A percentile compares a stretch with the other conserved stretches of the same genome.
These are phyloP conservation scores for Urosaurus nigricauda DNA, from an alignment of 2,797 vertebrate genomes.

Conservation along the genomic window DNA sequence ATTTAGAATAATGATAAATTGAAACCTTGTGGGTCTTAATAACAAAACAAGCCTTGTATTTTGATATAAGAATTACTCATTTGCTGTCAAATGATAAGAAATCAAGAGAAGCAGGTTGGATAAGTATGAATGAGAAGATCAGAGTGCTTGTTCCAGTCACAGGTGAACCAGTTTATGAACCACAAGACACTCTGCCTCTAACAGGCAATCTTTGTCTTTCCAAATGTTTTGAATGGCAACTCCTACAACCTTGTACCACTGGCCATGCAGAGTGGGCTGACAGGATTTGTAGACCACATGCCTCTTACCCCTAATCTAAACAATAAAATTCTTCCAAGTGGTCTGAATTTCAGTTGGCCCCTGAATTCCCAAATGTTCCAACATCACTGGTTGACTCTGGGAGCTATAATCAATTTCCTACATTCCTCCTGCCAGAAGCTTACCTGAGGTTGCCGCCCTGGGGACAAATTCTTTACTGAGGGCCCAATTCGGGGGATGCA, in stretches of 20 bases:
- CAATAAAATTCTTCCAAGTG: neutral
- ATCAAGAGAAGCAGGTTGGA: neutral
- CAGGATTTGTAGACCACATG: no score
- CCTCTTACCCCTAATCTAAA: neutral
- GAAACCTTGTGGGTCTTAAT: neutral
- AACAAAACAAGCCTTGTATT: neutral
- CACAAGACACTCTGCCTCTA: neutral
- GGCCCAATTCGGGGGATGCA: rapidly evolving
- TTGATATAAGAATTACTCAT: neutral
- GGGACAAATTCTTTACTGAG: slow-evolving; percentile 19
- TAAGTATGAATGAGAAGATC: neutral
- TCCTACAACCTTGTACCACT: neutral
- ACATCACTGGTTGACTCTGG: neutral
- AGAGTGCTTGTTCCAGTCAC: neutral
- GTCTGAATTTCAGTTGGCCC: neutral
- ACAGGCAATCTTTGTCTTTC: neutral
- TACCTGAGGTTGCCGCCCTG: slow-evolving; percentile 22
- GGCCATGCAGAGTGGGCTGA: neutral
- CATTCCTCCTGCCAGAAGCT: neutral
- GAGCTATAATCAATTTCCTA: rapidly evolving
- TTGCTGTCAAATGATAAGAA: neutral
- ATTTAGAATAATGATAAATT: neutral
- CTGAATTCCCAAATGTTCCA: neutral
- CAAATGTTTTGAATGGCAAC: neutral
- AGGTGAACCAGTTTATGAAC: neutral